Evolutionary conservation across 2,113 vertebrate genomes (phyloP), one percentile per base, ranked within the genome.

Genomic region (Triplophysa siluroides): DNA sequence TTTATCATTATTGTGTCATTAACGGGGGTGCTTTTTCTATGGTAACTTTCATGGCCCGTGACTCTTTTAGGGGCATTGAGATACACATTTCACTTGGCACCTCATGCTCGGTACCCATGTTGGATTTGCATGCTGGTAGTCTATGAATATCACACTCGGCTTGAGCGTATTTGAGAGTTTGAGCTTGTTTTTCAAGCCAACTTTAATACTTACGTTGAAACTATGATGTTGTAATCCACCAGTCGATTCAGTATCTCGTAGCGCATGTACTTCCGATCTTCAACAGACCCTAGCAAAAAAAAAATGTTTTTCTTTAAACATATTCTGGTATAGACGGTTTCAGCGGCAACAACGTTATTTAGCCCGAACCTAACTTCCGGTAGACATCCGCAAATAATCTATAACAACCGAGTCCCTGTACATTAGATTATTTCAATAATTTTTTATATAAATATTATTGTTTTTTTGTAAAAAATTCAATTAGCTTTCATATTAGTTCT

Each of bases 161-260:
- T 38, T 1, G 12, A 8, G 45, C 56, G 13, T 19, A 4, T 67
- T 11, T 58, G 19, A 52, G 12, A 43, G 29, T 52, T 41, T 74
- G 70, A 45, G 10, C 43, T 12, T 12, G 33, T 38, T 10, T 8
- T 63, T 8, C 18, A 62, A 58, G 23, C 19, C 0, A 69, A 33
- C 10, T 75, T 63, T 0, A 24, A 74, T 72, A 95, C 95, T 95
- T 89, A 96, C 94, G 94, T 96, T 43, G 94, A 95, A 60, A 96
- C 84, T 10, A 96, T 94, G 77, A 95, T 94, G 88, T 94, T 94
- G 78, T 95, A 96, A 66, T 95, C 93, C 16, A 92, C 85, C 1
- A 83, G 87, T 87, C 91, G 93, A 86, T 92, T 94, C 82, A 87
- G 87, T 81, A 95, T 94, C 81, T 94, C 92, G 43, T 89, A 86